Base-by-base conservation (phyloP, 2,888 invertebrate species). In the Chrysomela aeneicollis region DNA sequence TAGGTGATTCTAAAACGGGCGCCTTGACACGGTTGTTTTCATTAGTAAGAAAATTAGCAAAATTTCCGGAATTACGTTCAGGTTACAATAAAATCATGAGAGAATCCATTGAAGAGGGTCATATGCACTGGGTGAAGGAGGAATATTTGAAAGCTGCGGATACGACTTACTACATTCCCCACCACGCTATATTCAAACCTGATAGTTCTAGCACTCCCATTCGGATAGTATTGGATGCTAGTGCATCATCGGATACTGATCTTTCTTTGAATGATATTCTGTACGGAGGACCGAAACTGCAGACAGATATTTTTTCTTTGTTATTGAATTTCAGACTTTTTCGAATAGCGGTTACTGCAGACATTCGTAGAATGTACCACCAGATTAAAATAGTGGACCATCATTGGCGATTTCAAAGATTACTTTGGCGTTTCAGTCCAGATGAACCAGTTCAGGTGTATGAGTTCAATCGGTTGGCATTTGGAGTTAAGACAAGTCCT, bases 51-150 rank as follows among this genome's bases (percentile, higher is more conserved):
- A 57, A 22, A 21, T 54, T 54, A 35, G 6, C n/a, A 32, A 54
- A 54, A 30, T 12, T 6, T 3, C 54, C 35, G 18, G 32, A 30
- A 32, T 54, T 54, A 3, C 37, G 54, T 3, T 15, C 32, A 55
- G 37, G 15, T 3, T 55, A 55, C 22, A 37, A 55, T 55, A 19
- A 37, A n/a, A n/a, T 58, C 6, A 58, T 58, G 57, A 21, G 26
- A 26, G 57, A 59, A 32, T 59, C 21, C 19, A 59, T 59, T 3
- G 50, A 50, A n/a, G 32, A 59, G 18, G 47, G 59, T 30, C 59
- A 59, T 26, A 46, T 46, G 22, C 46, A 22, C 8, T 26, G 46
- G 26, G 57, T 57, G 9, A 2, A n/a, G 17, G 26, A 46, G 0
- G 57, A 46, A 57, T 46, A 21, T 22, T 58, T 58, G 30, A 42